Percentiles rank a stretch among this genome's conserved stretches.
Evolutionary conservation across 2,888 invertebrate species (phyloP).

Genomic region (Sarcophaga rosellei): DNA sequence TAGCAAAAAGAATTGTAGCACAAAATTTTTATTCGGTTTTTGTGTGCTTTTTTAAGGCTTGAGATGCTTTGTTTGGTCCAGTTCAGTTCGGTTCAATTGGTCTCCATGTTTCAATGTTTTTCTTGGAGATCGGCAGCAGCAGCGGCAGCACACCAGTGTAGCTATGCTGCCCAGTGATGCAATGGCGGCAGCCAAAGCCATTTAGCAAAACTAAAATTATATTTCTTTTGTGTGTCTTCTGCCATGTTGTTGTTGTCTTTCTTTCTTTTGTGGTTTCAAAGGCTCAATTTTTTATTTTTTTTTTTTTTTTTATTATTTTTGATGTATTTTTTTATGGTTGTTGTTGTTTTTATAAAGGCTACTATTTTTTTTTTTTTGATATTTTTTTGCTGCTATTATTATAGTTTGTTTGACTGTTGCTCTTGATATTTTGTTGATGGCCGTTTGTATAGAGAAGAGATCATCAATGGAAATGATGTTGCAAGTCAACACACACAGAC

Average conservation of each 20-base stretch:
- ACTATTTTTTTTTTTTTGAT: constrained; percentile 51
- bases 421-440: constrained; percentile 62
- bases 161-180: constrained; percentile 47
- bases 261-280: constrained; percentile 30
- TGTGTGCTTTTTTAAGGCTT: constrained; percentile 14
- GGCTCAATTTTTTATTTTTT: constrained; percentile 36
- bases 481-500: constrained; percentile 37
- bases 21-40: constrained; percentile 27
- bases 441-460: constrained; percentile 60
- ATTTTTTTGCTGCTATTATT: constrained; percentile 32
- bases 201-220: constrained; percentile 69
- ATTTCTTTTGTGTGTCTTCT: constrained; percentile 44
- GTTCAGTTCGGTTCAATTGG: constrained; percentile 24
- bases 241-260: background rate
- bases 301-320: constrained; percentile 28
- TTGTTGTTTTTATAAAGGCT: constrained; percentile 49
- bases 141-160: constrained; percentile 2
- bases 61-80: constrained; percentile 49
- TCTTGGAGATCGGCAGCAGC: constrained; percentile 13
- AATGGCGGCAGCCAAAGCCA: constrained; percentile 68
- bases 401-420: constrained; percentile 41
- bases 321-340: constrained; percentile 9
- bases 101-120: background rate
- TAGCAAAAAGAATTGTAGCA: constrained; percentile 49
- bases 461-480: constrained; percentile 67